A percentile compares a stretch with the other conserved stretches of the same genome.
These are phyloP conservation scores for Theristicus caerulescens DNA, from an alignment of 2,113 vertebrate species.

Conservation along the genomic window DNA sequence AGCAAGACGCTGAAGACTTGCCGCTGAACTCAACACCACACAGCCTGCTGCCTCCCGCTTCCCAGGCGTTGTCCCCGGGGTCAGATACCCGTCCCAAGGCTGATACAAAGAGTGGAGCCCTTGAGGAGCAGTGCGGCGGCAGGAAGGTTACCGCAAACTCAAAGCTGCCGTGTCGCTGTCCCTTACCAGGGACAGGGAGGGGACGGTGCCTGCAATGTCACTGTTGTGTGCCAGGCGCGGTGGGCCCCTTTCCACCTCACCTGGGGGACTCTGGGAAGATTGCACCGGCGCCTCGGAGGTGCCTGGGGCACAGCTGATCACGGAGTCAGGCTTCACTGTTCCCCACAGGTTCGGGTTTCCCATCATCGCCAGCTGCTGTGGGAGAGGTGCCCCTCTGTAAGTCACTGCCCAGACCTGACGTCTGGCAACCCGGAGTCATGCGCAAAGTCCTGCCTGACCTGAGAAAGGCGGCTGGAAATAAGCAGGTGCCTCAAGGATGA, in stretches of 20 bases:
- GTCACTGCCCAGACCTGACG: not conserved
- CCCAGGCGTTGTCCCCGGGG: not conserved
- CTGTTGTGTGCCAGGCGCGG: fast-evolving
- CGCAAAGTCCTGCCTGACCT: not conserved
- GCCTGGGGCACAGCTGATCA: not conserved
- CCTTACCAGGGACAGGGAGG: not conserved
- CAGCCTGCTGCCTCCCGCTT: not conserved
- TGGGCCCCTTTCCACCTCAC: not conserved
- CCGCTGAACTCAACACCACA: not conserved
- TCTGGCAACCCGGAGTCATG: not conserved
- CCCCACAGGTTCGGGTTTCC: too few species aligned
- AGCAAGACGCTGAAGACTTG: not conserved
- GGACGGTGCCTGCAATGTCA: not conserved
- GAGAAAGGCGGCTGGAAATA: not conserved
- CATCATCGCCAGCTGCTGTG: not conserved
- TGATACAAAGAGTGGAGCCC: not conserved
- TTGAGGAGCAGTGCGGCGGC: not conserved
- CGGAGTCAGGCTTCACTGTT: fast-evolving
- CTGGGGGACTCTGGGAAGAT: not conserved
- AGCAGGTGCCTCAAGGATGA: not conserved
- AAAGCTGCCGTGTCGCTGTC: not conserved
- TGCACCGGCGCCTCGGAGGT: not conserved
- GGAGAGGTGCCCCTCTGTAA: not conserved
- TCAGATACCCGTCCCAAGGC: not conserved
- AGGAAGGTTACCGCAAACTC: not conserved